A percentile compares a stretch with the other conserved stretches of the same genome.
Evolutionary conservation across 2,888 invertebrate genomes (phyloP).

Genomic region (Parascotia fuliginaria): DNA sequence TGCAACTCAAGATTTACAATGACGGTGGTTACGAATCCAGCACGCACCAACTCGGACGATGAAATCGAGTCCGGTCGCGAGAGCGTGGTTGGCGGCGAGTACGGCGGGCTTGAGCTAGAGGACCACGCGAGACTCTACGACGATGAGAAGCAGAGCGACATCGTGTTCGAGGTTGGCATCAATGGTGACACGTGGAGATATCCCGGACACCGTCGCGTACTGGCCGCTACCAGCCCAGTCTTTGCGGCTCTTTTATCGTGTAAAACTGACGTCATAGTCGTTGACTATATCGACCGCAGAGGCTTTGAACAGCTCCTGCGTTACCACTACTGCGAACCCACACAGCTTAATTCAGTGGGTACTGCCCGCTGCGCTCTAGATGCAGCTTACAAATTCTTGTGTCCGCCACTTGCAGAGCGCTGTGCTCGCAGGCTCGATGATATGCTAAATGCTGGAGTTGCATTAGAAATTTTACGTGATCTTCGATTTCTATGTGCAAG

Average conservation of each 20-base stretch:
- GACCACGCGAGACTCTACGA: conserved; percentile 75
- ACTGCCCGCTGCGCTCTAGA: conserved; percentile 90
- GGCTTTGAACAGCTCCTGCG: conserved; percentile 89
- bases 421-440: conserved; percentile 89
- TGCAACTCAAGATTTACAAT: conserved; percentile 54
- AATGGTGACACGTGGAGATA: conserved; percentile 88
- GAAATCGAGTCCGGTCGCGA: conserved; percentile 58
- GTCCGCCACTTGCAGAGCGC: conserved; percentile 88
- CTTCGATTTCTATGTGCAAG: conserved; percentile 79
- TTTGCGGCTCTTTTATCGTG: conserved; percentile 85
- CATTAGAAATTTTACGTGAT: conserved; percentile 87
- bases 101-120: conserved; percentile 46
- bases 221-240: conserved; percentile 87
- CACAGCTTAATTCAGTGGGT: conserved; percentile 86
- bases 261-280: conserved; percentile 76
- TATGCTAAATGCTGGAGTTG: conserved; percentile 87
- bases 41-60: conserved; percentile 62
- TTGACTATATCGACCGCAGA: conserved; percentile 87
- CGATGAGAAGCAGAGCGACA: conserved; percentile 85
- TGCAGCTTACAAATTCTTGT: conserved; percentile 90
- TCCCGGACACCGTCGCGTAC: conserved; percentile 88
- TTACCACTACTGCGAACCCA: conserved; percentile 88
- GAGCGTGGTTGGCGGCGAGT: conserved; percentile 34
- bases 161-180: conserved; percentile 87
- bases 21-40: conserved; percentile 82